Conservation (phyloP, 2,797 vertebrate species). For the Lepus oiostolus region DNA sequence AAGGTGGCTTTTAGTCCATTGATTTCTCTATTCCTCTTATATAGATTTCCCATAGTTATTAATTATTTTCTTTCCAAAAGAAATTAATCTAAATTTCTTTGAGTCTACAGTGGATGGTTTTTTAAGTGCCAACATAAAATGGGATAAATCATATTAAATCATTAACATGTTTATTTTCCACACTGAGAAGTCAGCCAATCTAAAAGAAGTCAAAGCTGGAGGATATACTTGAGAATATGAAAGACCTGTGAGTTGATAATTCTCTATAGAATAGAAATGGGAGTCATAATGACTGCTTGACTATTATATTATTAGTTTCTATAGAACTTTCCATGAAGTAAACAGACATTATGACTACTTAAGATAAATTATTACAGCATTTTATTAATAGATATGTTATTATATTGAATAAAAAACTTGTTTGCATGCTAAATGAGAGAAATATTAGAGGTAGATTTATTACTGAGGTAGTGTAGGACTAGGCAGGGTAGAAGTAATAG, state of each 20-base stretch:
- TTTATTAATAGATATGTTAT: not conserved
- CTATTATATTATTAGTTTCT: not conserved
- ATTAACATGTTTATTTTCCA: not conserved
- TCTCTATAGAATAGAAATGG: not conserved
- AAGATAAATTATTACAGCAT: not conserved
- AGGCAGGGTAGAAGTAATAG: not conserved
- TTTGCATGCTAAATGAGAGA: not conserved
- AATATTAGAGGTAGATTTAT: not conserved
- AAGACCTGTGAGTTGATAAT: not conserved
- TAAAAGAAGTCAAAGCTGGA: not conserved
- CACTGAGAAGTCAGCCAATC: not conserved
- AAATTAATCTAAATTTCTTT: not conserved
- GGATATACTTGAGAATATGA: not conserved
- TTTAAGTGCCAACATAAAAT: not conserved
- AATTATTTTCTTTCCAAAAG: conserved; percentile 8
- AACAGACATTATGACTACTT: not conserved
- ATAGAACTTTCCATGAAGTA: not conserved
- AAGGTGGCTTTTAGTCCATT: not conserved
- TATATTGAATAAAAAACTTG: not conserved
- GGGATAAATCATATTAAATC: not conserved
- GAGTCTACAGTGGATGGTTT: not conserved
- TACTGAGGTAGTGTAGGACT: not conserved
- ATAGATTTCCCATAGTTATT: conserved; percentile 33
- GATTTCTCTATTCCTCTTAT: not conserved
- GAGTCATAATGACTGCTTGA: not conserved